Conservation (phyloP, 2,113 vertebrate species). For the Coreoperca whiteheadi region DNA sequence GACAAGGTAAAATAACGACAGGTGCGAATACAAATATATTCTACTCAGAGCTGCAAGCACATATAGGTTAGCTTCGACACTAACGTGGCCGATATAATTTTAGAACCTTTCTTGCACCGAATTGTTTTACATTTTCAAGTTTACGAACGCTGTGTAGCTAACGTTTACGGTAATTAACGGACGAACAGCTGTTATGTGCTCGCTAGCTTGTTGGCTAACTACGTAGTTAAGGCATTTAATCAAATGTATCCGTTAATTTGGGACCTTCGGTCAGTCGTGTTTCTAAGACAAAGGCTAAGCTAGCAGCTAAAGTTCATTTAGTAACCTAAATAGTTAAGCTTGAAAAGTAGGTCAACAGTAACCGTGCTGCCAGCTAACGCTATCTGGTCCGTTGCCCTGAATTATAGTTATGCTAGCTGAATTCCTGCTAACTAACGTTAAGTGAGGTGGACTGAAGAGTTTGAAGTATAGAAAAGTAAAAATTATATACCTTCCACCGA, state of each 20-base stretch:
- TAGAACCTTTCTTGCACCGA: neutral
- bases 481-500: too few species aligned
- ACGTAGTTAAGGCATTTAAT: neutral
- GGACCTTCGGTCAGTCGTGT: fast-evolving
- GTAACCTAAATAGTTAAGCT: conserved; percentile 7
- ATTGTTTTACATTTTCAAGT: neutral
- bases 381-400: neutral
- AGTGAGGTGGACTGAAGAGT: neutral
- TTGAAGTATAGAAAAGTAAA: neutral
- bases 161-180: neutral
- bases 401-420: neutral
- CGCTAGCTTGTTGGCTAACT: neutral
- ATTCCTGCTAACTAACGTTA: neutral
- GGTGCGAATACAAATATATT: fast-evolving
- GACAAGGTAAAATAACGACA: conserved; percentile 15
- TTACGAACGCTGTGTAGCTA: neutral
- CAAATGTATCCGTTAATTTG: neutral
- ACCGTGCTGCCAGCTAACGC: conserved; percentile 18
- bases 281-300: neutral
- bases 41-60: fast-evolving
- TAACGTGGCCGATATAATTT: neutral
- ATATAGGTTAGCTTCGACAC: too few species aligned
- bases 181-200: conserved; percentile 15
- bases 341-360: conserved; percentile 50
- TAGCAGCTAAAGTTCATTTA: neutral